Evolutionary conservation across 2,888 invertebrate species (phyloP), one percentile per base, ranked within the genome.

Genomic region (Brenthis daphne): DNA sequence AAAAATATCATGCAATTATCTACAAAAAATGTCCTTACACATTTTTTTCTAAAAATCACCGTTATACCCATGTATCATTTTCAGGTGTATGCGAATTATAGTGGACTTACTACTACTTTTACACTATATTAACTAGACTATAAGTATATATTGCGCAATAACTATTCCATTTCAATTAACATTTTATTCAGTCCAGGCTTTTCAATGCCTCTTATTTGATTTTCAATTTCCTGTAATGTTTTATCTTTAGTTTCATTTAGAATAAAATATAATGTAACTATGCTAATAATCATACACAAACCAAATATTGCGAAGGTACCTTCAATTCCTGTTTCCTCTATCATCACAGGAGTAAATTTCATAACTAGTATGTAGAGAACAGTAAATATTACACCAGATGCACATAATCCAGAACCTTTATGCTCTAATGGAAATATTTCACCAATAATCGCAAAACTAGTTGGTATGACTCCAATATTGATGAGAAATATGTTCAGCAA

Each of bases 221-320:
- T 75, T 71, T 84, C 84, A 53, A 85, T 83, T 20, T 84, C 79
- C 65, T 81, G 80, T 48, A 85, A 71, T 0, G 81, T 79, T 67
- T 74, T 83, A 60, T 82, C 81, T 67, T 84, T 85, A 1, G 85
- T 85, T 73, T 85, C 85, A 14, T 82, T 82, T 29, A 85, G 48
- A 48, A 82, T 70, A 57, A 73, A 80, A 69, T 77, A 78, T 56
- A 85, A 71, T 33, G 79, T n/a, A 1, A 75, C 5, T 3, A 82
- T 72, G 69, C 81, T 78, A 4, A 79, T 12, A 13, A 73, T 57
- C 29, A 84, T 71, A 57, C 70, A 64, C 0, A 75, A 12, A 3
- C 78, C 83, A 54, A 78, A 85, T 5, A 81, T 77, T 6, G 72
- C 73, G 72, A 79, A 85, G 0, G 79, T 78, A 0, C 82, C 80